phyloP scores from a whole-genome alignment of 2,113 vertebrate genomes.

The Malurus melanocephalus region DNA sequence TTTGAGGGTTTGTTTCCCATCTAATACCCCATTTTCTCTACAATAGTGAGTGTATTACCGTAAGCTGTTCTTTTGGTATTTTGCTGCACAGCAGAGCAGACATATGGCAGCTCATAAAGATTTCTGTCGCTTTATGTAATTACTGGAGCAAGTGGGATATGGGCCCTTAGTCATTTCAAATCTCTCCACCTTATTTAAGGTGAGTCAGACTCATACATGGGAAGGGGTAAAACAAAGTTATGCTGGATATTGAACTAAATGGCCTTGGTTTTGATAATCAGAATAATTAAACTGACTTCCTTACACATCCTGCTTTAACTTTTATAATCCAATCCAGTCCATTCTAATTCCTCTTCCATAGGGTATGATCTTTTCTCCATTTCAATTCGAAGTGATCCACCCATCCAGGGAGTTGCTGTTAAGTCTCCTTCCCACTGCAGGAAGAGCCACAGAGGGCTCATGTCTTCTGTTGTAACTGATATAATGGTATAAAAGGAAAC shows the following conservation, averaged over 20 bases:
- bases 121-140: constrained; percentile 11
- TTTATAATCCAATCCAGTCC: constrained; percentile 16
- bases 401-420: constrained; percentile 13
- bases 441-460: constrained; percentile 10
- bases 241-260: not conserved
- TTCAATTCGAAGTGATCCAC: constrained; percentile 26
- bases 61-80: not conserved
- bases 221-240: not conserved
- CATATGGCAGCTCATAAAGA: not conserved
- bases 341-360: constrained; percentile 45
- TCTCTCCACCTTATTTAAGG: not conserved
- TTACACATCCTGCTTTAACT: constrained; percentile 22
- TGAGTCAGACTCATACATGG: not conserved
- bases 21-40: not conserved
- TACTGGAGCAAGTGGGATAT: not conserved
- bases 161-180: not conserved
- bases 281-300: constrained; percentile 41
- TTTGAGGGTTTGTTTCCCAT: not conserved
- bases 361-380: constrained; percentile 63
- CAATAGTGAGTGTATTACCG: not conserved
- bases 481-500: constrained; percentile 12
- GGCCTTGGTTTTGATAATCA: not conserved
- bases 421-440: constrained; percentile 9
- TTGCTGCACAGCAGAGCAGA: constrained; percentile 61
- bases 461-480: constrained; percentile 27